Percentiles rank a stretch among this genome's conserved stretches.
phyloP scores from a whole-genome alignment of 2,113 vertebrate species.

The Anthoscopus minutus region DNA sequence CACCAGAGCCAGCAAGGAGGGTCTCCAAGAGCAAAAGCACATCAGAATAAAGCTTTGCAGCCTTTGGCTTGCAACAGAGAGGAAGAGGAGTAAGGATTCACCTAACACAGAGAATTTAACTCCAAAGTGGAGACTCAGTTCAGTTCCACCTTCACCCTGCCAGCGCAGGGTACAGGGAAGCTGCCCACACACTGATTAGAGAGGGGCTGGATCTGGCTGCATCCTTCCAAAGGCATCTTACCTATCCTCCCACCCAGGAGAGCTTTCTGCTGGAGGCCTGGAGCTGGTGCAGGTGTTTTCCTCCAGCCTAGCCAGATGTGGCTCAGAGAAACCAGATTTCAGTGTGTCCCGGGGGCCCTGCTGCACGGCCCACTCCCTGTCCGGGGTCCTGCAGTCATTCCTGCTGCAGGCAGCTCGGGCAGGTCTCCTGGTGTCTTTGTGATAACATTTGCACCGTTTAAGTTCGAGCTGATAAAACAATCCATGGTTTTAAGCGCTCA shows the following conservation, averaged over 20 bases:
- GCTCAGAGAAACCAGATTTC: not conserved
- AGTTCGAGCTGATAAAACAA: not conserved
- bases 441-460: not conserved
- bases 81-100: not conserved
- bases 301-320: not conserved
- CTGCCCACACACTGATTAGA: not conserved
- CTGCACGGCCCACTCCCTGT: fast-evolving
- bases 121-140: not conserved
- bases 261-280: not conserved
- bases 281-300: not conserved
- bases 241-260: not conserved
- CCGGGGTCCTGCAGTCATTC: fast-evolving
- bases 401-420: not conserved
- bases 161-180: not conserved
- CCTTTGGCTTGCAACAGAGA: not conserved
- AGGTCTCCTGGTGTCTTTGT: not conserved
- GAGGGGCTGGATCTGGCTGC: not conserved
- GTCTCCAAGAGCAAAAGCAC: not conserved
- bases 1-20: not conserved
- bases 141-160: not conserved
- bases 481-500: not conserved
- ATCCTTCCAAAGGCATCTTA: not conserved
- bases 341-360: not conserved
- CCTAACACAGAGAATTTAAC: not conserved
- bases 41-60: not conserved